These are phyloP conservation scores for Minunthozetes semirufus DNA, from an alignment of 2,888 invertebrate species.

Conservation along the genomic window DNA sequence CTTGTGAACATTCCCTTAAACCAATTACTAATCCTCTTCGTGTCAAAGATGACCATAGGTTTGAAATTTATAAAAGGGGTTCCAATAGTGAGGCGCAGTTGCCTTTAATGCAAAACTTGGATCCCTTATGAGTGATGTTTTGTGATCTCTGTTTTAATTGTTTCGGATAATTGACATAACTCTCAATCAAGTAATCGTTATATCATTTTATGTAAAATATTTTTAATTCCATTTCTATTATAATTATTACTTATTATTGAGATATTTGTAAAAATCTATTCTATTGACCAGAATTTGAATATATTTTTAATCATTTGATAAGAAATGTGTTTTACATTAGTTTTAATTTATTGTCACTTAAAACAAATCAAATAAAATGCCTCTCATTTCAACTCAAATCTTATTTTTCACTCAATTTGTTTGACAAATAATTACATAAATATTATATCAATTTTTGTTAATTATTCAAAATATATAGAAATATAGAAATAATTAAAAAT, in stretches of 20 bases:
- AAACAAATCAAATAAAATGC: too few relatives aligned
- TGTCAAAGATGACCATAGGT: background rate
- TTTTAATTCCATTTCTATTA: background rate
- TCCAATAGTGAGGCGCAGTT: background rate
- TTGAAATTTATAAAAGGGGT: conserved; percentile 14
- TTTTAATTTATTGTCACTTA: too few relatives aligned
- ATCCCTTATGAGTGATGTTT: conserved; percentile 8
- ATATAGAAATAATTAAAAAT: background rate
- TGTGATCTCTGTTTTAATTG: conserved; percentile 10
- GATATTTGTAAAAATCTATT: too few relatives aligned
- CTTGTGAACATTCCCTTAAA: background rate
- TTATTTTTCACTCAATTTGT: background rate
- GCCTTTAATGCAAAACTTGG: conserved; percentile 24
- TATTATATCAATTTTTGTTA: background rate
- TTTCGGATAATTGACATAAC: background rate
- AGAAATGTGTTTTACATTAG: too few relatives aligned
- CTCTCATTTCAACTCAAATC: background rate
- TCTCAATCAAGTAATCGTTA: conserved; percentile 9
- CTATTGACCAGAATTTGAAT: too few relatives aligned
- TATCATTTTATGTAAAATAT: conserved; percentile 10
- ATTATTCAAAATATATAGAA: background rate
- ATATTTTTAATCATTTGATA: too few relatives aligned
- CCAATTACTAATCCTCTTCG: background rate
- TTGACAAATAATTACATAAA: background rate
- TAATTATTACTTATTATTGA: background rate